Evolutionary conservation across 2,113 vertebrate species (phyloP).

Genomic region (Neoarius graeffei): DNA sequence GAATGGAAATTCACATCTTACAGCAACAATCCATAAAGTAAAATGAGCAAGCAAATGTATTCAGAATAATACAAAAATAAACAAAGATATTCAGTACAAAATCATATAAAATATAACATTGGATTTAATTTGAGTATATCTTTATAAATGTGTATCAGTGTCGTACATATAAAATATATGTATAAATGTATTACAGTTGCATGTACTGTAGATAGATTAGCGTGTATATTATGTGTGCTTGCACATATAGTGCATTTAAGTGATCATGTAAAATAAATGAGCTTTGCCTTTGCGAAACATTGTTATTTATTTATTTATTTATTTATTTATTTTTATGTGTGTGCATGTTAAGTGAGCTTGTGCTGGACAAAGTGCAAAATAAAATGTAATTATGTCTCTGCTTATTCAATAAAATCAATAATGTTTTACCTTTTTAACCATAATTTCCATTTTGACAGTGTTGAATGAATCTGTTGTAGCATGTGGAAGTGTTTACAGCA

Average conservation of each 20-base stretch:
- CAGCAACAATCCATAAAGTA: not conserved
- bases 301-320: too few species aligned
- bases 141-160: not conserved
- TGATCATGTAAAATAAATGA: not conserved
- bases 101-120: not conserved
- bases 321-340: not conserved
- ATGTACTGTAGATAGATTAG: slow-evolving; percentile 4
- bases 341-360: not conserved
- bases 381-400: not conserved
- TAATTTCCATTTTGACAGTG: not conserved
- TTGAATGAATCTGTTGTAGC: not conserved
- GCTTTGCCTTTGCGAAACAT: not conserved
- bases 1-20: not conserved
- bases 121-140: not conserved
- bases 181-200: not conserved
- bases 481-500: not conserved
- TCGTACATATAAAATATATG: too few species aligned
- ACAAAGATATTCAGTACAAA: not conserved
- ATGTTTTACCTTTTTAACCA: not conserved
- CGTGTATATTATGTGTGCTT: not conserved
- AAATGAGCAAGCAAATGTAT: not conserved
- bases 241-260: not conserved
- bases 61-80: not conserved
- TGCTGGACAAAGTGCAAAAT: not conserved
- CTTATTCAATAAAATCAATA: not conserved